Evolutionary conservation across 2,888 invertebrate genomes (phyloP), one percentile per base, ranked within the genome.

Genomic region (Cerastis leucographa): DNA sequence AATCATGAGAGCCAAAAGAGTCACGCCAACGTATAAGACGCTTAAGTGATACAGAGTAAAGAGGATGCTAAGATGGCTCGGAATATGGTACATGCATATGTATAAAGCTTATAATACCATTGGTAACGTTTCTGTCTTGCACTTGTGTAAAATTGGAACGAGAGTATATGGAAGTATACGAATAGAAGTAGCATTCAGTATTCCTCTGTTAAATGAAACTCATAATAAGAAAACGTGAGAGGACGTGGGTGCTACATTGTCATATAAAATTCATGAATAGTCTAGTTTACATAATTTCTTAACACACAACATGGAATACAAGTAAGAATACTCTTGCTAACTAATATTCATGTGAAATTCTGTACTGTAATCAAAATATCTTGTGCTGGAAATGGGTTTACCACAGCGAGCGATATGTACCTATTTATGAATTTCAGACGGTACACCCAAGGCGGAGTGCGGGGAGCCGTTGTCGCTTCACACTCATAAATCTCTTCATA

Each of bases 401-500:
- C 61, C 62, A 73, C 68, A 71, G 40, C 62, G 42, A 66, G 22
- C 25, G 67, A 29, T 68, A 61, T 80, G 29, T 67, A 66, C 42
- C 49, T 65, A 74, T 74, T 74, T 66, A 85, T 54, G 81, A 69
- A 56, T 40, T 59, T 49, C 59, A 59, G 81, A 66, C 54, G n/a
- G 29, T 72, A 71, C 70, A 64, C 71, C 76, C 77, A 40, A 62
- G 56, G 72, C 71, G 61, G 72, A 73, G 78, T 61, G 68, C 59
- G 64, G 72, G 71, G 80, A 64, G 72, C 67, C 59, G 64, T 62
- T 68, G 76, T 68, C 75, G 71, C 70, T 72, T 83, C 70, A 25
- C 66, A 67, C 77, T 74, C 74, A 77, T 86, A 85, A 87, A 86
- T 87, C 80, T 83, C 85, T 77, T 78, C 75, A 78, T 78, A 77